Evolutionary conservation across 2,113 vertebrate genomes (phyloP), one percentile per base, ranked within the genome.

Genomic region (Chionis minor): DNA sequence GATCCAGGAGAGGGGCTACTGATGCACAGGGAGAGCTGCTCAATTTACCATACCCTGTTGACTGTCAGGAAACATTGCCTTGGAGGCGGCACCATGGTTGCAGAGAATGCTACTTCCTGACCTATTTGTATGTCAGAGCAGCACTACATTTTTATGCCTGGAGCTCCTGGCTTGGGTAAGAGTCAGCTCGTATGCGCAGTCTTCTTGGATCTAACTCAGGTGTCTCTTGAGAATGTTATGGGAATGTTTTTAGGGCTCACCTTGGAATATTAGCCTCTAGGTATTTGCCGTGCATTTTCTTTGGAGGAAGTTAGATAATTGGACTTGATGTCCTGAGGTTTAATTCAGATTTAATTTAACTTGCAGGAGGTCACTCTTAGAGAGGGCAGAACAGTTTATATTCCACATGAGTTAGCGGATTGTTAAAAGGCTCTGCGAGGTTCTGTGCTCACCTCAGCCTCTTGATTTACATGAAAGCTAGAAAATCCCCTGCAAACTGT

Each of bases 101-200:
- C n/a, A 12, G 14, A 14, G 4, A 33, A 19, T 45, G 33, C 3
- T 71, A 9, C 52, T 71, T 74, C 5, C 28, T 40, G 42, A 44
- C 5, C 5, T 44, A 14, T 35, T 79, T 28, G 3, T 69, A 22
- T 58, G 22, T 32, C 49, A 32, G 9, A 61, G 38, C 16, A 23
- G 2, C 17, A 44, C 10, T 6, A 2, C 1, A 4, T 30, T 73
- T 72, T 75, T 72, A 12, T 12, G 4, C 21, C 10, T 62, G 27
- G 14, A 52, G 19, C 2, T 72, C 8, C 26, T 38, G 35, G 9
- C 20, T 67, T 47, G 15, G 12, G 24, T 44, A 65, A 23, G 6
- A 42, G 20, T 33, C 15, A 69, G 8, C 12, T 75, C 71, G 9
- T 56, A 35, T 0, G 0, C 9, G 12, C 3, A 1, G 1, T 35